Percentiles rank a stretch among this genome's conserved stretches.
Conservation (phyloP, 2,888 invertebrate species). For the Molorchus minor region DNA sequence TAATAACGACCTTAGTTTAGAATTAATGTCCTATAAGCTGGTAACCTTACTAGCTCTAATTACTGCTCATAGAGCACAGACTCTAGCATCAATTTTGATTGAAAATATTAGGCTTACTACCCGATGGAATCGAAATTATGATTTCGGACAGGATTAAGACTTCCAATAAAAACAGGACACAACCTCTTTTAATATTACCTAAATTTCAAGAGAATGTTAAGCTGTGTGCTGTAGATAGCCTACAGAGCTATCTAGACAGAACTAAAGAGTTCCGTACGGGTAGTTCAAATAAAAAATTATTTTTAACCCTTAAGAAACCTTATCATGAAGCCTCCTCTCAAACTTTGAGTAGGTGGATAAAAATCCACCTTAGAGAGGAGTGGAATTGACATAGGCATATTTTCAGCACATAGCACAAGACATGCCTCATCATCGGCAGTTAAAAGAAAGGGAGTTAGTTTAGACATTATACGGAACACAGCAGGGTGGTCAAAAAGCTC, state of each 20-base stretch:
- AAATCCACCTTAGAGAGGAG: not conserved
- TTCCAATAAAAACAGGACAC: not conserved
- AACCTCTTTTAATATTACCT: not conserved
- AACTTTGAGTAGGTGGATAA: not conserved
- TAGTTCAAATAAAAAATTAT: not conserved
- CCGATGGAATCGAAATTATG: constrained; percentile 1
- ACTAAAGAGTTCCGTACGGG: not conserved
- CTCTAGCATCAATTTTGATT: not conserved
- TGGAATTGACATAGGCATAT: not conserved
- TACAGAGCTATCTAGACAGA: not conserved
- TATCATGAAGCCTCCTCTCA: too few species aligned
- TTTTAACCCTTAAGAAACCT: not conserved
- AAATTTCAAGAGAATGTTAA: not conserved
- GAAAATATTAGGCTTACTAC: not conserved
- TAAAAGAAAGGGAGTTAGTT: too few species aligned
- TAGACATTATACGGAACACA: too few species aligned
- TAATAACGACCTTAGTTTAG: constrained; percentile 10
- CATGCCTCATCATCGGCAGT: too few species aligned
- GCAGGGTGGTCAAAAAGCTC: too few species aligned
- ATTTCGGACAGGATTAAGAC: not conserved
- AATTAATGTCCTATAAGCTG: constrained; percentile 1
- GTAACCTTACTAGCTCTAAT: constrained; percentile 3
- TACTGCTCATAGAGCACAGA: constrained; percentile 11
- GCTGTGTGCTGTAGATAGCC: not conserved
- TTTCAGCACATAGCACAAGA: too few species aligned